Percentiles rank a stretch among this genome's conserved stretches.
Evolutionary conservation across 2,797 vertebrate genomes (phyloP).

Genomic region (Aplochiton taeniatus): DNA sequence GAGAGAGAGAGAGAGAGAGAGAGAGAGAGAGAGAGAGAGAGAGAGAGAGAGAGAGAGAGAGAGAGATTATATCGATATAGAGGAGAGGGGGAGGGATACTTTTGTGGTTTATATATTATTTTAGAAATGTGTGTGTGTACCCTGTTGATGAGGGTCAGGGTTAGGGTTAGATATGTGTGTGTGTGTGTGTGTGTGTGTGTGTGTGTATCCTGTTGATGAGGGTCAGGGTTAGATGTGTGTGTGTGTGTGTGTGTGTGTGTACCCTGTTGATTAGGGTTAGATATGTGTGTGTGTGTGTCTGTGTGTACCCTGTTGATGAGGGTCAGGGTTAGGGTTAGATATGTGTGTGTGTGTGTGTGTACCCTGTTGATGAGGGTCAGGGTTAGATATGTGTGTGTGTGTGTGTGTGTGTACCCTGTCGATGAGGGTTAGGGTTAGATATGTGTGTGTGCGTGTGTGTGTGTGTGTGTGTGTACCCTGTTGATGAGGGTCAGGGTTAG

Average conservation of each 20-base stretch:
- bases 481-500: too few relatives aligned
- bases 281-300: background rate
- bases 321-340: too few relatives aligned
- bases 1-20: too few relatives aligned
- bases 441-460: background rate
- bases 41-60: background rate
- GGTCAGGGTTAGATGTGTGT: too few relatives aligned
- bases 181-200: slow-evolving; percentile 5
- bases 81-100: background rate
- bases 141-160: slow-evolving; percentile 33
- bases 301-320: too few relatives aligned
- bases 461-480: too few relatives aligned
- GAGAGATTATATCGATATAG: background rate
- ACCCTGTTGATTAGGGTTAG: too few relatives aligned
- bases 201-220: too few relatives aligned
- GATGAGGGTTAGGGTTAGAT: background rate
- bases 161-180: background rate
- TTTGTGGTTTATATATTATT: background rate
- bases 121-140: slow-evolving; percentile 1
- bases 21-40: background rate
- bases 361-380: too few relatives aligned
- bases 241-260: too few relatives aligned
- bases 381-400: too few relatives aligned
- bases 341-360: too few relatives aligned
- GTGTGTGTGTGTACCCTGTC: slow-evolving; percentile 30